Conservation (phyloP, 1,140 invertebrate genomes). For the Euura lappo region DNA sequence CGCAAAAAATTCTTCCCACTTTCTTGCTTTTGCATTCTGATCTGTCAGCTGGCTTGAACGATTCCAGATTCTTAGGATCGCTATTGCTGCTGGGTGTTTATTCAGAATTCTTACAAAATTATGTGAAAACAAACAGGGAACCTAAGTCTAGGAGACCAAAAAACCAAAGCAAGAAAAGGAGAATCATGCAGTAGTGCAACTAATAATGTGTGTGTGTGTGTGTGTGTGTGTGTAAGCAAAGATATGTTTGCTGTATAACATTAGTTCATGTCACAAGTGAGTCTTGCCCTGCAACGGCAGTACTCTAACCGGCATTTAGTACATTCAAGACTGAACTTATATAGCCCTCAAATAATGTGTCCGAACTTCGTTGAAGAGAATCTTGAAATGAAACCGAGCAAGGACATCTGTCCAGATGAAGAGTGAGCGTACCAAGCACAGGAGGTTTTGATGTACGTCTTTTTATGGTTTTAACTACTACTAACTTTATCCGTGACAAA, state of each 20-base stretch:
- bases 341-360: no score
- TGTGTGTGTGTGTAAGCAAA: not conserved
- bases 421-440: no score
- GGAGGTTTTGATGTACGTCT: no score
- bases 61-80: not conserved
- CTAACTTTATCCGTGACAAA: no score
- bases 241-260: not conserved
- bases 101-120: not conserved
- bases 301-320: no score
- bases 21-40: slow-evolving; percentile 7
- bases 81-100: not conserved
- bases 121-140: not conserved
- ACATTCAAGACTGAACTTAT: no score
- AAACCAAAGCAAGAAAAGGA: slow-evolving; percentile 4
- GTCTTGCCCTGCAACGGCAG: no score
- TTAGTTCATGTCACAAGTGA: not conserved
- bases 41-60: not conserved
- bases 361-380: no score
- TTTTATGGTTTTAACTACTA: no score
- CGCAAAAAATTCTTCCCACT: not conserved
- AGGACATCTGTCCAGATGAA: no score
- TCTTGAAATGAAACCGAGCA: no score
- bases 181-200: not conserved
- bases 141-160: not conserved
- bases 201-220: not conserved